Percentiles rank a stretch among this genome's conserved stretches.
phyloP scores from a whole-genome alignment of 2,797 vertebrate species.

The Betta splendens region DNA sequence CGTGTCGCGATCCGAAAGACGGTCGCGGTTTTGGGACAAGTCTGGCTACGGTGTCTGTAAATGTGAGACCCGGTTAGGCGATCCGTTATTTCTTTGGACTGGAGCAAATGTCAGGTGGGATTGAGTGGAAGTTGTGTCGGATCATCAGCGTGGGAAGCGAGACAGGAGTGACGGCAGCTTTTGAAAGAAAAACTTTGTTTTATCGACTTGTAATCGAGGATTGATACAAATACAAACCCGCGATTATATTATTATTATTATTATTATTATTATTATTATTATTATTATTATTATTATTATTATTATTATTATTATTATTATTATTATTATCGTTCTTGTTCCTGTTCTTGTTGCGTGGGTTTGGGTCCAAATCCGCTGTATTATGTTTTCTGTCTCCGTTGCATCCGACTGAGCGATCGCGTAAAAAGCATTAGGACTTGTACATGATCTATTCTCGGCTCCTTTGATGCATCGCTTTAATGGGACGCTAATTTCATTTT shows the following conservation, averaged over 20 bases:
- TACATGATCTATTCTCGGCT: conserved; percentile 46
- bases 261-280: not conserved
- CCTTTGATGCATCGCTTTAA: conserved; percentile 64
- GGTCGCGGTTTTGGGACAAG: conserved; percentile 14
- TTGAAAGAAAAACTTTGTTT: no score
- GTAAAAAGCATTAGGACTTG: conserved; percentile 49
- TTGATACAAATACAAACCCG: no score
- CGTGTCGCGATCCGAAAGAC: conserved; percentile 44
- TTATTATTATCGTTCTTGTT: not conserved
- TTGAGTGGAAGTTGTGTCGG: not conserved
- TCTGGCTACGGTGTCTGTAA: not conserved
- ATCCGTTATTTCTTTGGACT: not conserved
- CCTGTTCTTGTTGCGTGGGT: no score
- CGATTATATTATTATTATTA: not conserved
- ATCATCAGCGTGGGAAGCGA: not conserved
- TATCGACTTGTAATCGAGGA: not conserved
- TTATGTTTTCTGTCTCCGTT: conserved; percentile 5
- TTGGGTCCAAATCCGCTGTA: not conserved
- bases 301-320: not conserved
- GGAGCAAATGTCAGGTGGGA: not conserved
- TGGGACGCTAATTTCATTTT: conserved; percentile 53
- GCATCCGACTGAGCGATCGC: conserved; percentile 8
- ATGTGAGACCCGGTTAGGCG: not conserved
- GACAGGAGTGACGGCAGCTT: conserved; percentile 5
- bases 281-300: not conserved